Evolutionary conservation across 2,888 invertebrate species (phyloP), one percentile per base, ranked within the genome.

Genomic region (Fragum fragum): DNA sequence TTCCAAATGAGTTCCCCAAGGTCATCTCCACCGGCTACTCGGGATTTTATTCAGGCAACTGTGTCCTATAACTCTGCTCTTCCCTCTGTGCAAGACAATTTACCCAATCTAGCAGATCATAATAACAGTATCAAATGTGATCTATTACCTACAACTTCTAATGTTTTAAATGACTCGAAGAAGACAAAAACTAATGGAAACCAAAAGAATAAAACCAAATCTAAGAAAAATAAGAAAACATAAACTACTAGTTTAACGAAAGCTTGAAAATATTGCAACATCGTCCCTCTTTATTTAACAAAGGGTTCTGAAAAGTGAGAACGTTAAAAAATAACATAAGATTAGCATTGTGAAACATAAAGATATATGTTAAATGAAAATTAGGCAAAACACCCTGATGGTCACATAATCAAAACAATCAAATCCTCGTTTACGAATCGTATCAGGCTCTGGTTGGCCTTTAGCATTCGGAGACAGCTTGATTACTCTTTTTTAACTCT

Each of bases 201-300:
- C 16, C 3, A 16, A 2, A 61, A 61, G 16, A 21, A 32, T 18
- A 61, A 61, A 32, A 29, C 14, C 5, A 61, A 61, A 32, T 18
- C 32, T n/a, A 61, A 61, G 29, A 61, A 61, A 28, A 61, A 32
- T n/a, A 61, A 61, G n/a, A 61, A 61, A 47, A 47, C 47, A 47
- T 47, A 47, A 36, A 36, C 3, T 36, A 36, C 32, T 36, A 6
- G 32, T 36, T 36, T 36, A 36, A 36, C 32, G 32, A 36, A 3
- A 36, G 5, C 9, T 36, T 36, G 5, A 36, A 36, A 36, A 36
- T 36, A n/a, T n/a, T n/a, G n/a, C n/a, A n/a, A n/a, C n/a, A n/a
- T n/a, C n/a, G n/a, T n/a, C n/a, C n/a, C n/a, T n/a, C n/a, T n/a
- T n/a, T n/a, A n/a, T n/a, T n/a, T n/a, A n/a, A n/a, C n/a, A n/a